Percentiles rank a stretch among this genome's conserved stretches.
Evolutionary conservation across 2,888 invertebrate genomes (phyloP).

Genomic region (Cheilosia soror): DNA sequence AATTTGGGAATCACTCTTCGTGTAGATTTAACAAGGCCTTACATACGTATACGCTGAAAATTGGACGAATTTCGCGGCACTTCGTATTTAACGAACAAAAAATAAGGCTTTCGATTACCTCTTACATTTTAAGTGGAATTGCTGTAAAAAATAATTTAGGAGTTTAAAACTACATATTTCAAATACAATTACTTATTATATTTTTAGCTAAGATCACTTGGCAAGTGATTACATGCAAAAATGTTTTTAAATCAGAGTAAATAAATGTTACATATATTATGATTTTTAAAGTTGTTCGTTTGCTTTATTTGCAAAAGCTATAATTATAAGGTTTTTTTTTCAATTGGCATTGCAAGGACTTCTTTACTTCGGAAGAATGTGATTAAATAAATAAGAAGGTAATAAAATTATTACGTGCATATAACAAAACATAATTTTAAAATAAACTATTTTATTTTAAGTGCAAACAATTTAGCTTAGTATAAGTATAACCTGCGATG

Average conservation of each 20-base stretch:
- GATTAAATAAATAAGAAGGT: not conserved
- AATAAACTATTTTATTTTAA: too few species aligned
- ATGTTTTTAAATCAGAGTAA: constrained; percentile 36
- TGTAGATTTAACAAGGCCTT: constrained; percentile 14
- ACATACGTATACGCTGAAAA: not conserved
- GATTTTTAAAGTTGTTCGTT: constrained; percentile 28
- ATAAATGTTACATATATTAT: constrained; percentile 54
- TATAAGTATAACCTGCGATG: too few species aligned
- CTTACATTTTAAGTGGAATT: constrained; percentile 20
- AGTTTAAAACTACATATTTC: constrained; percentile 10
- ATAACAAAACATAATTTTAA: too few species aligned
- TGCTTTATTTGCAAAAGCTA: constrained; percentile 15
- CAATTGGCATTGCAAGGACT: not conserved
- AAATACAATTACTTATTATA: constrained; percentile 5
- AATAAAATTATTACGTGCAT: not conserved
- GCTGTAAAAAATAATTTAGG: not conserved
- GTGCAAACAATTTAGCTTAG: too few species aligned
- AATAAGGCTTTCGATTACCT: constrained; percentile 8
- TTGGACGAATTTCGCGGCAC: constrained; percentile 15
- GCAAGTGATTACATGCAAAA: constrained; percentile 30
- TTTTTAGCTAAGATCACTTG: constrained; percentile 38
- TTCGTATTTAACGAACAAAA: constrained; percentile 17
- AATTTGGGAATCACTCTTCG: constrained; percentile 8
- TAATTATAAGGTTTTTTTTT: not conserved
- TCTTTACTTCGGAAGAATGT: too few species aligned